Evolutionary conservation across 2,797 vertebrate genomes (phyloP).

Genomic region (Sebastes glaucus): DNA sequence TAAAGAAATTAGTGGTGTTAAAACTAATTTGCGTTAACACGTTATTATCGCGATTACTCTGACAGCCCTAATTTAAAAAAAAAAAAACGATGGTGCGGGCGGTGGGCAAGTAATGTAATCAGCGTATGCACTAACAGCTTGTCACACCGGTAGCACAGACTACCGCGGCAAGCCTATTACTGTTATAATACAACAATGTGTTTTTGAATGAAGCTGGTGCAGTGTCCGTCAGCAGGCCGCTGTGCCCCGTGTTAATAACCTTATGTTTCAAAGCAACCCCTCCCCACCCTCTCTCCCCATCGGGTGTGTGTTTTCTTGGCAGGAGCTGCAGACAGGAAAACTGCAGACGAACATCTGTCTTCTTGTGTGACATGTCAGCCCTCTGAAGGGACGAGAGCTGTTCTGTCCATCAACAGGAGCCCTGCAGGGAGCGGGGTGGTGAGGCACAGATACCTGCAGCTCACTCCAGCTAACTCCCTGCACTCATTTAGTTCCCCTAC

Average conservation of each 20-base stretch:
- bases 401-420: constrained; percentile 60
- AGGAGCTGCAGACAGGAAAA: constrained; percentile 50
- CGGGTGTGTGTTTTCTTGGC: constrained; percentile 42
- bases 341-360: constrained; percentile 64
- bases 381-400: constrained; percentile 42
- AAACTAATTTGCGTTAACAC: not conserved
- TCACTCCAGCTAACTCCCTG: constrained; percentile 21
- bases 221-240: not conserved
- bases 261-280: constrained; percentile 38
- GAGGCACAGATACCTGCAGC: constrained; percentile 24
- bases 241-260: constrained; percentile 34
- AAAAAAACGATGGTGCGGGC: too few relatives aligned
- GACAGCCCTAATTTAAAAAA: not conserved
- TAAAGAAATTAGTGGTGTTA: rapidly evolving
- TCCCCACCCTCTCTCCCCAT: constrained; percentile 6
- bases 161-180: not conserved
- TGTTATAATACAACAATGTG: not conserved
- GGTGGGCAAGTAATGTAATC: too few relatives aligned
- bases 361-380: constrained; percentile 53
- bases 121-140: not conserved
- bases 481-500: constrained; percentile 34
- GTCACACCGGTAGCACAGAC: not conserved
- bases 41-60: rapidly evolving
- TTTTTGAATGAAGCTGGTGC: constrained; percentile 9
- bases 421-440: constrained; percentile 31